Conservation (phyloP, 2,888 invertebrate species). For the Nasonovia ribisnigri region DNA sequence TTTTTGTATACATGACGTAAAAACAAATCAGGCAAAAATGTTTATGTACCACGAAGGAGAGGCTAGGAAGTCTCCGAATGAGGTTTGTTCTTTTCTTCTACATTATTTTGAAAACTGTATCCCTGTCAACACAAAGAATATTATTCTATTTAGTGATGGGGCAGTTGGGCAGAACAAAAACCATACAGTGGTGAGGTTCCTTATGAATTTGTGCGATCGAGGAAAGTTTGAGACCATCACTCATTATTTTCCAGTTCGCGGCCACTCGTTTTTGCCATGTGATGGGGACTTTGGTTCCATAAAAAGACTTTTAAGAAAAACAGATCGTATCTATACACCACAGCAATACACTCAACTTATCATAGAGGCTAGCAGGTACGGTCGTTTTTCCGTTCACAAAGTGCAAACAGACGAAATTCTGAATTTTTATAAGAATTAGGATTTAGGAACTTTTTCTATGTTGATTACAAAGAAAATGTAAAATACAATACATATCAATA, state of each 20-base stretch:
- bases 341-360: slow-evolving; percentile 54
- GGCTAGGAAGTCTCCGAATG: not conserved
- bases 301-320: slow-evolving; percentile 53
- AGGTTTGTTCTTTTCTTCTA: slow-evolving; percentile 63
- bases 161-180: not conserved
- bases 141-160: slow-evolving; percentile 23
- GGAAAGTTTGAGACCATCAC: slow-evolving; percentile 52
- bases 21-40: not conserved
- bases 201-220: not conserved
- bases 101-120: slow-evolving; percentile 53
- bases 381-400: slow-evolving; percentile 41
- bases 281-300: slow-evolving; percentile 67
- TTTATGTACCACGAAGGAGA: not conserved
- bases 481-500: too few relatives aligned
- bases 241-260: slow-evolving; percentile 66
- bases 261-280: slow-evolving; percentile 67
- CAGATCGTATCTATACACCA: slow-evolving; percentile 53
- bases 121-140: slow-evolving; percentile 48
- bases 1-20: slow-evolving; percentile 66
- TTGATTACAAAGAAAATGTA: too few relatives aligned
- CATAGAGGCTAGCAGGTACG: slow-evolving; percentile 34
- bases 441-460: too few relatives aligned
- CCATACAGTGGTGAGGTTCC: not conserved
- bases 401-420: slow-evolving; percentile 44
- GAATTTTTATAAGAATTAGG: slow-evolving; percentile 15